Percentiles rank a stretch among this genome's conserved stretches.
These are phyloP conservation scores for Calephelis perditalis DNA, from an alignment of 2,888 invertebrate species.

Conservation along the genomic window DNA sequence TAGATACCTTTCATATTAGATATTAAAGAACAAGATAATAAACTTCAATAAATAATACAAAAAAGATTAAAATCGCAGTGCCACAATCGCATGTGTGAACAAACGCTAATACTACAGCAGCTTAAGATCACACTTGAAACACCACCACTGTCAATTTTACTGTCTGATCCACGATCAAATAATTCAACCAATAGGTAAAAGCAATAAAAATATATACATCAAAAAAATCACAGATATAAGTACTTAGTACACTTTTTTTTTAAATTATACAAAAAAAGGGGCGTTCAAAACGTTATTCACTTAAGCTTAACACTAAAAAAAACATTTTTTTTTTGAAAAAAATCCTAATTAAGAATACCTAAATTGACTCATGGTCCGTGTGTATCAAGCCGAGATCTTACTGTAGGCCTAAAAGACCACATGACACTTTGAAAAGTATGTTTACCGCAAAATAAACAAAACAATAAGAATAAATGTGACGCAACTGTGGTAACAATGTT, in stretches of 20 bases:
- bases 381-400: conserved; percentile 8
- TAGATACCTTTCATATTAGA: too few relatives aligned
- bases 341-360: conserved; percentile 1
- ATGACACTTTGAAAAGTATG: background rate
- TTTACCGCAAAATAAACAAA: too few relatives aligned
- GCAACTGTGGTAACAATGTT: too few relatives aligned
- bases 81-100: too few relatives aligned
- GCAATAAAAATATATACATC: conserved; percentile 34
- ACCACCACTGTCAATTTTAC: conserved; percentile 51
- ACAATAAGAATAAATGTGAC: too few relatives aligned
- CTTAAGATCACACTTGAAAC: conserved; percentile 47
- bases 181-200: conserved; percentile 22
- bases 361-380: conserved; percentile 1
- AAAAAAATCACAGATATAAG: conserved; percentile 50
- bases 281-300: conserved; percentile 34
- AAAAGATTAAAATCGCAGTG: too few relatives aligned
- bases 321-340: background rate
- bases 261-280: conserved; percentile 28
- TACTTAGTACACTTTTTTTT: conserved; percentile 36
- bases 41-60: too few relatives aligned
- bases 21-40: too few relatives aligned
- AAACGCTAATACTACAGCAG: conserved; percentile 27
- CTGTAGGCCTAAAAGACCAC: background rate
- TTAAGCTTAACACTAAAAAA: conserved; percentile 38
- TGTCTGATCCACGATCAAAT: conserved; percentile 1